Percentiles rank a stretch among this genome's conserved stretches.
phyloP scores from a whole-genome alignment of 30 jellyfish, hydroid and myxozoan genomes.

The Chironex yamaguchii region DNA sequence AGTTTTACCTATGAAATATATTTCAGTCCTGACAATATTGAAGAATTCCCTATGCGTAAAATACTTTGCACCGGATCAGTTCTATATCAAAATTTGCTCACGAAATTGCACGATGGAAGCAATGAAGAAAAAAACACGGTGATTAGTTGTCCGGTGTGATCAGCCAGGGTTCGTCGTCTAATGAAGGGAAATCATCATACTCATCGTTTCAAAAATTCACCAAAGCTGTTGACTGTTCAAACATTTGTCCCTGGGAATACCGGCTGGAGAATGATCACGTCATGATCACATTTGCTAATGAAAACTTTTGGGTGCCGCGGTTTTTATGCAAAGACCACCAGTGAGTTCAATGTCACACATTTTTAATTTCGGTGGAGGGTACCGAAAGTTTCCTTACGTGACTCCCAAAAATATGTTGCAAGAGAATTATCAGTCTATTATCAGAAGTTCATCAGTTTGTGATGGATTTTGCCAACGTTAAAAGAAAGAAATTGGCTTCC shows the following conservation, averaged over 20 bases:
- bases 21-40: conserved; percentile 46
- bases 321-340: no score
- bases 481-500: no score
- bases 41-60: conserved; percentile 45
- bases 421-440: no score
- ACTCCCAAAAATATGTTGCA: no score
- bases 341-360: background rate
- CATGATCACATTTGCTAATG: conserved; percentile 6
- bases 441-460: no score
- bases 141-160: conserved; percentile 6
- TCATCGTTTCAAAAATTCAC: conserved; percentile 20
- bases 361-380: background rate
- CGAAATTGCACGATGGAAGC: conserved; percentile 11
- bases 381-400: no score
- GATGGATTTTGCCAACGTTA: no score
- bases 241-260: background rate
- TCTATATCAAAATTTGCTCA: conserved; percentile 38
- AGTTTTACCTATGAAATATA: conserved; percentile 33
- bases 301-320: conserved; percentile 27
- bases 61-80: conserved; percentile 58
- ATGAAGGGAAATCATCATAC: conserved; percentile 19
- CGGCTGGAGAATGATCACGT: conserved; percentile 1
- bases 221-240: conserved; percentile 31
- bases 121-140: conserved; percentile 17
- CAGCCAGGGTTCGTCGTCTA: background rate